Conservation (phyloP, 1,140 invertebrate species). For the Globodera rostochiensis region DNA sequence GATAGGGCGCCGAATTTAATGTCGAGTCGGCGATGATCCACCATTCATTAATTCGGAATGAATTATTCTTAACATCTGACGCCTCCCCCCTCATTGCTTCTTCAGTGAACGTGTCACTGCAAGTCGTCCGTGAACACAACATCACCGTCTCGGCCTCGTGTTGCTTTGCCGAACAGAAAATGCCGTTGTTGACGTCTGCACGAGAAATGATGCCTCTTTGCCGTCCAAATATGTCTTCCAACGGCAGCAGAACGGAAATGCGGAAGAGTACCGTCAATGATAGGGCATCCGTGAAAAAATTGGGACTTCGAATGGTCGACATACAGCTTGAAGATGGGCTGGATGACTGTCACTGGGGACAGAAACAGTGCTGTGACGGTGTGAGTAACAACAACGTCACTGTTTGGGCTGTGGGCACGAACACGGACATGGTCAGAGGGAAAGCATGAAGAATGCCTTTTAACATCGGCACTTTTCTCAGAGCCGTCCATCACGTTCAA, state of each 20-base stretch:
- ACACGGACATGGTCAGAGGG: too few species aligned
- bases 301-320: conserved; percentile 9
- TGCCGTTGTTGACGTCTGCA: neutral
- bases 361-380: neutral
- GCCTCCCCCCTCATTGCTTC: neutral
- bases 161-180: conserved; percentile 13
- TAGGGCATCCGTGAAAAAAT: neutral
- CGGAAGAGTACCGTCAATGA: neutral
- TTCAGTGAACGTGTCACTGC: conserved; percentile 24
- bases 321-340: conserved; percentile 15
- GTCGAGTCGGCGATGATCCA: too few species aligned
- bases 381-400: neutral
- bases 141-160: conserved; percentile 36
- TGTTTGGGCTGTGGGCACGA: too few species aligned
- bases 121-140: conserved; percentile 35
- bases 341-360: neutral
- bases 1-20: too few species aligned
- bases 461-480: too few species aligned
- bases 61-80: neutral
- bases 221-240: too few species aligned
- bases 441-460: too few species aligned
- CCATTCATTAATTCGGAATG: too few species aligned
- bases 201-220: neutral
- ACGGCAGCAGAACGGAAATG: too few species aligned
- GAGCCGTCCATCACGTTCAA: too few species aligned